Percentiles rank a stretch among this genome's conserved stretches.
Conservation (phyloP, 2,888 invertebrate genomes). For the Pinctada fucata region DNA sequence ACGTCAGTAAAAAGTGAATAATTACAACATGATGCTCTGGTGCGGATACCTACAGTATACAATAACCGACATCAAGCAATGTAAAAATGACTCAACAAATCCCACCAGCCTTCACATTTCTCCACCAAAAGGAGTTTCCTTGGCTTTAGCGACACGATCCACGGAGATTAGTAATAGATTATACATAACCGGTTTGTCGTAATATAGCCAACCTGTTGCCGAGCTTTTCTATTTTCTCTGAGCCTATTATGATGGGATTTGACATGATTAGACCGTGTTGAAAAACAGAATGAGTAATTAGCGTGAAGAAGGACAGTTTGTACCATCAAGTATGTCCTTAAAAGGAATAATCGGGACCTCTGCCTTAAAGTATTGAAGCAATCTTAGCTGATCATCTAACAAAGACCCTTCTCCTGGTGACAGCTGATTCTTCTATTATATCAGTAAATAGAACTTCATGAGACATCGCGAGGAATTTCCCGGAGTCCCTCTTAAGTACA, state of each 20-base stretch:
- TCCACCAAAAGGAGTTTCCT: background rate
- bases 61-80: no score
- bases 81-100: background rate
- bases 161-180: background rate
- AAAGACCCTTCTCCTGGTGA: background rate
- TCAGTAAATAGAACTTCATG: background rate
- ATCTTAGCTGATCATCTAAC: background rate
- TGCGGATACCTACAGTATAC: no score
- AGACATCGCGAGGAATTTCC: background rate
- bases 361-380: background rate
- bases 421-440: background rate
- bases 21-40: no score
- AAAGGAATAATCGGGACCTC: background rate
- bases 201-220: background rate
- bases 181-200: background rate
- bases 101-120: background rate
- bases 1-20: no score
- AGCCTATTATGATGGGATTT: background rate
- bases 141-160: background rate
- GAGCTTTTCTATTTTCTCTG: background rate
- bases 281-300: constrained; percentile 3
- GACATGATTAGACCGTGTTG: background rate
- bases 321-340: background rate
- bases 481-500: no score
- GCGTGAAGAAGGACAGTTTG: background rate